Conservation (phyloP, 2,113 vertebrate species). For the Opisthocomus hoazin region DNA sequence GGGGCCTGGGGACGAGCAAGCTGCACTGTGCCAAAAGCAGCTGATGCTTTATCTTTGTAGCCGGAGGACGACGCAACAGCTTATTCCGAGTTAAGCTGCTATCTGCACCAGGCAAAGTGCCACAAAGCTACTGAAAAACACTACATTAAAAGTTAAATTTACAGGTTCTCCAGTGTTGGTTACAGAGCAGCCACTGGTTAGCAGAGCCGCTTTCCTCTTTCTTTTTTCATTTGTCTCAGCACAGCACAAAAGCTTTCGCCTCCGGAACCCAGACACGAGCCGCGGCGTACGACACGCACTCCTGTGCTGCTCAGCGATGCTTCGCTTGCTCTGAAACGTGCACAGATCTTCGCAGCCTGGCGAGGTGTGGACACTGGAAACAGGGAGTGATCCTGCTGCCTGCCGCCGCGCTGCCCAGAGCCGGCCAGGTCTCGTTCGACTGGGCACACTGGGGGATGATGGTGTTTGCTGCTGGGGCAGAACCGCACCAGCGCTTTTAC, state of each 20-base stretch:
- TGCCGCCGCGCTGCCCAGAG: background rate
- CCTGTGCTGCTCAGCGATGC: background rate
- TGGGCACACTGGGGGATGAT: background rate
- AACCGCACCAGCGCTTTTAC: slow-evolving; percentile 14
- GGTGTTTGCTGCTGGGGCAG: background rate
- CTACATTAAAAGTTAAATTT: background rate
- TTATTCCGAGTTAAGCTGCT: background rate
- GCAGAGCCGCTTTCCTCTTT: background rate
- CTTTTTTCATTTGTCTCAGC: background rate
- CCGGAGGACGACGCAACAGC: background rate
- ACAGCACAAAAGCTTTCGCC: background rate
- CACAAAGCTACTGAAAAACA: background rate
- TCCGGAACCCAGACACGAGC: background rate
- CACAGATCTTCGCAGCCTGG: background rate
- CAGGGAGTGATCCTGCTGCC: slow-evolving; percentile 16
- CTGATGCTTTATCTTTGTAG: background rate
- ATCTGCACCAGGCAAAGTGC: background rate
- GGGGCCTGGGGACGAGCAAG: too few relatives aligned
- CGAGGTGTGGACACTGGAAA: background rate
- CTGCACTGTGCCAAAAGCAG: background rate
- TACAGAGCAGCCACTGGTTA: background rate
- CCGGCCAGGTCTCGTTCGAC: background rate
- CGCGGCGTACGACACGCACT: background rate
- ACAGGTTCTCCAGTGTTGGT: background rate
- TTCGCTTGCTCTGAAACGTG: background rate